Evolutionary conservation across 2,113 vertebrate species (phyloP).

Genomic region (Colinus virginianus): DNA sequence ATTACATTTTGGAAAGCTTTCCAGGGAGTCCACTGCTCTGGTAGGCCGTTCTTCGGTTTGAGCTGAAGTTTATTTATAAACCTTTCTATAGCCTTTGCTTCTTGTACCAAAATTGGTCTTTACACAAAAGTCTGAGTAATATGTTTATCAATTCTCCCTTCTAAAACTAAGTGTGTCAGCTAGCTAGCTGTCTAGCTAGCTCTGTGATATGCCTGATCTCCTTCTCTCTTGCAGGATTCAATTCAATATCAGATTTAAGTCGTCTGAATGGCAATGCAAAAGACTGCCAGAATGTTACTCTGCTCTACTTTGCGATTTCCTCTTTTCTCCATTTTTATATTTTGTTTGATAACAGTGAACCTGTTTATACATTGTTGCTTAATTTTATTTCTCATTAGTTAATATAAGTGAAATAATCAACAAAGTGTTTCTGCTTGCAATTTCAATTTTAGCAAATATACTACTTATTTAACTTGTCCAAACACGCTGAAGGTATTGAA

Average conservation of each 20-base stretch:
- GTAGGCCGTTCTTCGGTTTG: not conserved
- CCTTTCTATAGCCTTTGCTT: not conserved
- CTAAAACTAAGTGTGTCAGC: slow-evolving; percentile 31
- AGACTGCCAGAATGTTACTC: slow-evolving; percentile 1
- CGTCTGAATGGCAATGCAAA: slow-evolving; percentile 12
- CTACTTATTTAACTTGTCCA: slow-evolving; percentile 76
- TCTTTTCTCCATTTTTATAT: slow-evolving; percentile 1
- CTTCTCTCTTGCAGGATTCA: slow-evolving; percentile 48
- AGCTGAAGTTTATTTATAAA: not conserved
- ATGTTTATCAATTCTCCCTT: slow-evolving; percentile 45
- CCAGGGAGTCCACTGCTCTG: not conserved
- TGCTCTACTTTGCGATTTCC: slow-evolving; percentile 39
- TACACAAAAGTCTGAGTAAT: not conserved
- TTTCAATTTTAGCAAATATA: slow-evolving; percentile 65
- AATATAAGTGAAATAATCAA: slow-evolving; percentile 65
- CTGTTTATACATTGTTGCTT: not conserved
- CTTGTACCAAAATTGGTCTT: not conserved
- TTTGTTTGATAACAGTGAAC: slow-evolving; percentile 56
- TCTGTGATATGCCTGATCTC: slow-evolving; percentile 53
- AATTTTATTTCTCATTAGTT: slow-evolving; percentile 65
- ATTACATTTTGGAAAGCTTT: not conserved
- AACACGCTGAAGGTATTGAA: slow-evolving; percentile 73
- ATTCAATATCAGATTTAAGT: slow-evolving; percentile 57
- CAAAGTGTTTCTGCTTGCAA: slow-evolving; percentile 36
- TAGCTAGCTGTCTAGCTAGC: slow-evolving; percentile 43